These are phyloP conservation scores for Caracal caracal DNA, from an alignment of 2,113 vertebrate species.

Conservation along the genomic window DNA sequence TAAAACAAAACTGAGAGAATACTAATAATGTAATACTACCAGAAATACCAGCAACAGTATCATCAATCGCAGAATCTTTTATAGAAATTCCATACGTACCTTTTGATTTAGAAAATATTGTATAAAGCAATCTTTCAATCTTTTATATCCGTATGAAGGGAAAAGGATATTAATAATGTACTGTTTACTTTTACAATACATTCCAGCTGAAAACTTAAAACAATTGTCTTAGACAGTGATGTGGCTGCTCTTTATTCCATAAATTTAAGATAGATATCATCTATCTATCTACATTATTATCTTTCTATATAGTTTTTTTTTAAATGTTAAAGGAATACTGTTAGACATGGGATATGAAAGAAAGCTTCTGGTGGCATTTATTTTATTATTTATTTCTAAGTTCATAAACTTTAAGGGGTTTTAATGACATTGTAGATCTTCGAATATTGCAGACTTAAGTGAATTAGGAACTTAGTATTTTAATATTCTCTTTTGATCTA, in stretches of 20 bases:
- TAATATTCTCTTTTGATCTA: slow-evolving; percentile 79
- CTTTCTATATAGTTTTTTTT: neutral
- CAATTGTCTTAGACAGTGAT: neutral
- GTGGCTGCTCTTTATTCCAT: slow-evolving; percentile 7
- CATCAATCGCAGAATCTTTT: neutral
- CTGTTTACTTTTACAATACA: slow-evolving; percentile 20
- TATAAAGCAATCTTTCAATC: neutral
- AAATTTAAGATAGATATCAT: neutral
- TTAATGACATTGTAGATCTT: slow-evolving; percentile 62
- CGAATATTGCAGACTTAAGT: slow-evolving; percentile 66
- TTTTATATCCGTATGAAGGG: neutral
- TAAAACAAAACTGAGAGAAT: neutral
- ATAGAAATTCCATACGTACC: neutral
- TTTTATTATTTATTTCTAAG: slow-evolving; percentile 67
- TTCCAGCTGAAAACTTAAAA: slow-evolving; percentile 18
- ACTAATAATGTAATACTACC: neutral
- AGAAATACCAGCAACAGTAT: neutral
- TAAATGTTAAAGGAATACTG: neutral
- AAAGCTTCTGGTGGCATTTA: neutral
- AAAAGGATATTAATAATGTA: neutral
- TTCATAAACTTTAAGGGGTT: slow-evolving; percentile 59
- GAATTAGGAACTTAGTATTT: slow-evolving; percentile 72
- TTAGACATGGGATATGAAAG: neutral
- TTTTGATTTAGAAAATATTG: slow-evolving; percentile 40
- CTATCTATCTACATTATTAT: slow-evolving; percentile 19